Conservation (phyloP, 1,140 invertebrate species). For the Drosophila parvula region DNA sequence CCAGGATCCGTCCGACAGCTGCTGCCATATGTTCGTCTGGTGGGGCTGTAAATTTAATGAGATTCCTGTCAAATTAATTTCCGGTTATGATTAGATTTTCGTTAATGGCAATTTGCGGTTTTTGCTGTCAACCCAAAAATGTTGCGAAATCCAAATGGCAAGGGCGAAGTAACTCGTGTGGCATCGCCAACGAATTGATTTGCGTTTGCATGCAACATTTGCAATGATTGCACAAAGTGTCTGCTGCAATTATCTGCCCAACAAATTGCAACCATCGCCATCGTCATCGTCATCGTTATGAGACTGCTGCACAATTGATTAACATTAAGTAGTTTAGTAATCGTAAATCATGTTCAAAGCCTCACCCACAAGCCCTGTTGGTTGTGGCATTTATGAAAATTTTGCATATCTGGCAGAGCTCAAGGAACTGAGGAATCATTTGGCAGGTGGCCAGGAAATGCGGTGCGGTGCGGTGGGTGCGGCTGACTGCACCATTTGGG, state of each 20-base stretch:
- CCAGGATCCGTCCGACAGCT: constrained; percentile 31
- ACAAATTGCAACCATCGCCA: constrained; percentile 31
- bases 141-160: constrained; percentile 14
- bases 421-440: constrained; percentile 25
- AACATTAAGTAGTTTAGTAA: constrained; percentile 73
- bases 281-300: constrained; percentile 15
- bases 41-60: constrained; percentile 83
- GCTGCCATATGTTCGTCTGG: constrained; percentile 47
- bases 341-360: constrained; percentile 63
- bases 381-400: constrained; percentile 47
- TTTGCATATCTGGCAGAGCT: constrained; percentile 47
- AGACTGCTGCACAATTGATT: constrained; percentile 63
- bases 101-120: constrained; percentile 84
- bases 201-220: constrained; percentile 57
- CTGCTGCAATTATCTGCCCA: constrained; percentile 57
- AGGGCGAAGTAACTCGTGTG: not conserved
- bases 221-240: constrained; percentile 55
- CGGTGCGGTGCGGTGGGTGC: not conserved
- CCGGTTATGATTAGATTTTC: constrained; percentile 84
- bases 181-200: constrained; percentile 19
- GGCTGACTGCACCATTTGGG: not conserved
- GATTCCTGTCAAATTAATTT: constrained; percentile 84
- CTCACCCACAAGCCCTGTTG: constrained; percentile 19
- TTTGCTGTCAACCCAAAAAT: constrained; percentile 69
- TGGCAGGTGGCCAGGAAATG: constrained; percentile 14